Evolutionary conservation across 2,113 vertebrate genomes (phyloP).

Genomic region (Aphelocoma coerulescens): DNA sequence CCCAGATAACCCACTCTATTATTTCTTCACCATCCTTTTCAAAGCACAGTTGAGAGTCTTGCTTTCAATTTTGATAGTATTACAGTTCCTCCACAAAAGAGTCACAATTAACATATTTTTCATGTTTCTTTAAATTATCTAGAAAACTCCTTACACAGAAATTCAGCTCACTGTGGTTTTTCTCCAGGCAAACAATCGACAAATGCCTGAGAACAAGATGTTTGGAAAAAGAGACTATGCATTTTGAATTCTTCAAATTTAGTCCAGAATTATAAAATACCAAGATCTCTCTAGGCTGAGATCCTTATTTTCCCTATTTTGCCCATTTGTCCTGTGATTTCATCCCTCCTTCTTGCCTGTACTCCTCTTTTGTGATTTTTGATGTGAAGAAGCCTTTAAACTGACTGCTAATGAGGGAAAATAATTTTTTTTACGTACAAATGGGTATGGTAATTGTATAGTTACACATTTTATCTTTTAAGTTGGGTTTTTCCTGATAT

Average conservation of each 20-base stretch:
- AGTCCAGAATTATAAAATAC: conserved; percentile 6
- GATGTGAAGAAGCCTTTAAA: background rate
- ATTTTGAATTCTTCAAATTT: conserved; percentile 50
- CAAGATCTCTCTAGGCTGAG: background rate
- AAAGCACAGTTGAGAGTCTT: background rate
- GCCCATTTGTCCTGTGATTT: background rate
- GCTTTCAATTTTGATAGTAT: background rate
- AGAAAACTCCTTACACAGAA: background rate
- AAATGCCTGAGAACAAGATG: conserved; percentile 14
- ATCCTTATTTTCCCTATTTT: background rate
- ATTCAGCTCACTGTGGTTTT: background rate
- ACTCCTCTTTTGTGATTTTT: background rate
- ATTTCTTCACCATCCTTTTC: background rate
- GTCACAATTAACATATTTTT: background rate
- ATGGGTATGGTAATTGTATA: background rate
- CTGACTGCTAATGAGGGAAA: background rate
- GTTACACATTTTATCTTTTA: background rate
- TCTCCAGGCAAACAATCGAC: conserved; percentile 4
- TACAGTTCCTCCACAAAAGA: background rate
- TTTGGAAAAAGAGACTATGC: background rate
- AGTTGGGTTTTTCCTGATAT: background rate
- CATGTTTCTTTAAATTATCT: background rate
- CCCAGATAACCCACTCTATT: background rate
- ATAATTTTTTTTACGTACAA: background rate
- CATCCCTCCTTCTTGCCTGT: background rate